Evolutionary conservation across 2,888 invertebrate genomes (phyloP).

Genomic region (Geophilus truncorum): DNA sequence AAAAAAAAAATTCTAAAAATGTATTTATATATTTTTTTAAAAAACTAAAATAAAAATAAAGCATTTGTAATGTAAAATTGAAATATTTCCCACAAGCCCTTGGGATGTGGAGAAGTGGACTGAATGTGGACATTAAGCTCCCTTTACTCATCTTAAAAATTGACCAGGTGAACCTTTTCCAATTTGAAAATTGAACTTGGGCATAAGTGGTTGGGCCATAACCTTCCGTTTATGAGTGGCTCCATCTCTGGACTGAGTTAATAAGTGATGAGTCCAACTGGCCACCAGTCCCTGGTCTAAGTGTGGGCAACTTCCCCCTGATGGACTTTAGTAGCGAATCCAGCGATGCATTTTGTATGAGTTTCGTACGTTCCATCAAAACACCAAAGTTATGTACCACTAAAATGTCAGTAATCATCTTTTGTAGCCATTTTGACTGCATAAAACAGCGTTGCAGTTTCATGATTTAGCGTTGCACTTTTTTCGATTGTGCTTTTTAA

Average conservation of each 20-base stretch:
- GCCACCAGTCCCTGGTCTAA: neutral
- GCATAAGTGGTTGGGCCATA: neutral
- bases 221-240: neutral
- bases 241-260: neutral
- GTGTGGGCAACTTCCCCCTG: neutral
- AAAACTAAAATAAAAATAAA: neutral
- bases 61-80: neutral
- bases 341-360: neutral
- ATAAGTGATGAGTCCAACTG: slow-evolving; percentile 10
- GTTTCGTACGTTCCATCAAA: neutral
- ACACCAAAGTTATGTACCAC: neutral
- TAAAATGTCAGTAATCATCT: slow-evolving; percentile 10
- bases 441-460: neutral
- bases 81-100: neutral
- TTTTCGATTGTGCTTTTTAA: neutral
- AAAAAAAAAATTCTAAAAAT: neutral
- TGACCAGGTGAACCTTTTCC: neutral
- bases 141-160: neutral
- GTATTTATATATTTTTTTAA: neutral
- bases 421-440: slow-evolving; percentile 4
- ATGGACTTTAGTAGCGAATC: neutral
- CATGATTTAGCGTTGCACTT: neutral
- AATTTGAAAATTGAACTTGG: slow-evolving; percentile 4
- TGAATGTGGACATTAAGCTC: neutral
- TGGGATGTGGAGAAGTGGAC: neutral